Percentiles rank a stretch among this genome's conserved stretches.
phyloP scores from a whole-genome alignment of 2,888 invertebrate species.

The Chrysomela aeneicollis region DNA sequence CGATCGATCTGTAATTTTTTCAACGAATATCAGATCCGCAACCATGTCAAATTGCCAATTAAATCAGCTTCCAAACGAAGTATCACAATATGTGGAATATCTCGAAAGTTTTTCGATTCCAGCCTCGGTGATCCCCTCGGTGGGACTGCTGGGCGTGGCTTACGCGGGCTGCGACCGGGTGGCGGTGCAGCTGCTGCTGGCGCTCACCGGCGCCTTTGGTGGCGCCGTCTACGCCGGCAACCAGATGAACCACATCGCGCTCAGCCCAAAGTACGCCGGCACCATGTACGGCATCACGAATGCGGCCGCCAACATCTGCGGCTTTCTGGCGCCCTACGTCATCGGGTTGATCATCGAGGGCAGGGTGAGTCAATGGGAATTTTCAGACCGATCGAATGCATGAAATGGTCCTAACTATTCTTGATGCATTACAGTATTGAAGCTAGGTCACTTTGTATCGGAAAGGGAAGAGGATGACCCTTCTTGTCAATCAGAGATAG shows the following conservation, averaged over 20 bases:
- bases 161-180: conserved; percentile 79
- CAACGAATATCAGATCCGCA: no score
- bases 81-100: no score
- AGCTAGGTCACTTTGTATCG: no score
- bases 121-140: conserved; percentile 76
- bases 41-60: no score
- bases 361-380: conserved; percentile 69
- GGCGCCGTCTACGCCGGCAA: conserved; percentile 83
- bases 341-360: conserved; percentile 77
- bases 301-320: conserved; percentile 82
- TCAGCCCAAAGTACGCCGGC: conserved; percentile 83
- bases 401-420: no score
- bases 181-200: conserved; percentile 75
- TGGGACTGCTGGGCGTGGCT: conserved; percentile 79
- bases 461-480: no score
- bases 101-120: conserved; percentile 38
- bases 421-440: no score
- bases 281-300: conserved; percentile 88
- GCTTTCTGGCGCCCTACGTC: conserved; percentile 82
- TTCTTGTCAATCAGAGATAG: no score
- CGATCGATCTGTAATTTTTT: no score
- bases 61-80: no score
- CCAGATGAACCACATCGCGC: conserved; percentile 84
- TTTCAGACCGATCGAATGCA: no score
- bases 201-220: conserved; percentile 75